phyloP scores from a whole-genome alignment of 1,140 invertebrate species.

The Dreissena polymorpha region DNA sequence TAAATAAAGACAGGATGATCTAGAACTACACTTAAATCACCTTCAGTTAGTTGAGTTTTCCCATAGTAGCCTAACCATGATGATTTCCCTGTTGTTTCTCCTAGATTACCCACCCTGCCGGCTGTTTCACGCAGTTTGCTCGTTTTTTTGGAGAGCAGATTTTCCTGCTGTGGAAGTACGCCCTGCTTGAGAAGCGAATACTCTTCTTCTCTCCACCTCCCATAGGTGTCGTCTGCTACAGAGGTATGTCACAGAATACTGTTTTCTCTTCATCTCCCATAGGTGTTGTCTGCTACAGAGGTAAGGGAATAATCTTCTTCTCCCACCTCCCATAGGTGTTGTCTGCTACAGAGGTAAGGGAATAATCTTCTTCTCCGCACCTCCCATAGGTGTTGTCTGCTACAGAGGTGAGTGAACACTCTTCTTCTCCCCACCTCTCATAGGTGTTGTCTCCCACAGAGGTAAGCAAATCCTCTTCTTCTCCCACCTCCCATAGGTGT shows the following conservation, averaged over 20 bases:
- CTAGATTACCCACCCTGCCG: slow-evolving; percentile 80
- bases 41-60: no score
- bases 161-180: slow-evolving; percentile 80
- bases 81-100: neutral
- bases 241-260: slow-evolving; percentile 69
- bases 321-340: neutral
- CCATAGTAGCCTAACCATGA: no score
- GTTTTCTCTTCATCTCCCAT: neutral
- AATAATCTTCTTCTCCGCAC: no score
- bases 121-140: slow-evolving; percentile 80
- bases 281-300: neutral
- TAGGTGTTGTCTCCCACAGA: neutral
- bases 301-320: neutral
- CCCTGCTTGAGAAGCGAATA: slow-evolving; percentile 78
- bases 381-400: slow-evolving; percentile 1
- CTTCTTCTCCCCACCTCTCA: neutral
- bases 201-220: slow-evolving; percentile 81
- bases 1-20: no score
- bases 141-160: slow-evolving; percentile 80
- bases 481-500: neutral
- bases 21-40: no score
- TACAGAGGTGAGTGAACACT: neutral
- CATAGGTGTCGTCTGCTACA: slow-evolving; percentile 80
- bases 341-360: neutral
- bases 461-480: neutral